Evolutionary conservation across 1,140 invertebrate genomes (phyloP), one percentile per base, ranked within the genome.

Genomic region (Lasioglossum baleicum): DNA sequence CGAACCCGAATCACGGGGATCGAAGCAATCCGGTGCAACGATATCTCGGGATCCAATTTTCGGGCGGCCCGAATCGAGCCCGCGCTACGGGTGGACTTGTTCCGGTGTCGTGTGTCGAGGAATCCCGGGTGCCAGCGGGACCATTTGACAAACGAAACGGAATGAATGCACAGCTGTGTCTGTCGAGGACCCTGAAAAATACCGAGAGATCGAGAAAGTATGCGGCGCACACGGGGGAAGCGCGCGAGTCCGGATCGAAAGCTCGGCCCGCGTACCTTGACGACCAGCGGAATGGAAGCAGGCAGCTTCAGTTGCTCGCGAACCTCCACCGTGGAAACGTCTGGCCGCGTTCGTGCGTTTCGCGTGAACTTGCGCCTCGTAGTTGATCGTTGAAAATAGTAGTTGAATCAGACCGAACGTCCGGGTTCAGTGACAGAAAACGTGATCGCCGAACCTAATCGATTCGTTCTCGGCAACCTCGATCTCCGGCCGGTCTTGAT

Each of bases 241-340:
- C 74, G 71, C 83, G 78, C 83, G 78, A 73, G 69, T 83, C 80
- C 69, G 85, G 81, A 86, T 88, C 85, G 84, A 85, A 89, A 84
- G 84, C 76, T 83, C 81, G 56, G 51, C 75, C 69, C 73, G 51
- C 51, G 80, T 80, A 80, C 80, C 74, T 75, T 81, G 83, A 83
- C 78, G 81, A 78, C 72, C 61, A 80, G 66, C 83, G 84, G 85
- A 84, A 87, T 85, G 78, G 83, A 81, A 84, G 82, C 75, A 77
- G 83, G 83, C 85, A 83, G 90, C 87, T 88, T 91, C 90, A 92
- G 91, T 92, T 83, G 85, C 83, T 80, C 87, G 88, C 86, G 90
- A 90, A 81, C 90, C 87, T 86, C 76, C 90, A 87, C 26, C 85
- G 88, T 81, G 81, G 86, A 88, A 88, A 83, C 87, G 80, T 86